Conservation (phyloP, 1,140 invertebrate genomes). For the Trialeurodes vaporariorum region DNA sequence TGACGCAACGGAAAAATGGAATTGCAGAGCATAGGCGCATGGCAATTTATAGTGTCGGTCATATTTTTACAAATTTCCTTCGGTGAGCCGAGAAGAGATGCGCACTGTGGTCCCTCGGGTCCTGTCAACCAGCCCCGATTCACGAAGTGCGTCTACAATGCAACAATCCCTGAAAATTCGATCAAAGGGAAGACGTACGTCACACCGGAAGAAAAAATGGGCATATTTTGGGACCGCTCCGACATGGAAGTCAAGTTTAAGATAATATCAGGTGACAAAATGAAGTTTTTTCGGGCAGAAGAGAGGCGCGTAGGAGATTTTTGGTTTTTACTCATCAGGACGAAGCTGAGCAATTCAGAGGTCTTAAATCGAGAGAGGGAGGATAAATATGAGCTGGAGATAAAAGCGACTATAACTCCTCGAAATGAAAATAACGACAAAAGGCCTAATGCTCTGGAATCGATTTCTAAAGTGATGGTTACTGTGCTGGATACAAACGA, state of each 20-base stretch:
- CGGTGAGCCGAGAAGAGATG: background rate
- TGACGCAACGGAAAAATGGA: background rate
- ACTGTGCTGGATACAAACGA: slow-evolving; percentile 81
- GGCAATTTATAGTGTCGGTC: background rate
- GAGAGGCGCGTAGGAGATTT: slow-evolving; percentile 79
- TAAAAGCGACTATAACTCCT: slow-evolving; percentile 54
- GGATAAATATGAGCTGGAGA: slow-evolving; percentile 65
- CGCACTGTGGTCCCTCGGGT: background rate
- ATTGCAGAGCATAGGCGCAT: background rate
- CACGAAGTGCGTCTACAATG: slow-evolving; percentile 67
- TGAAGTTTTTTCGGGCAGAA: slow-evolving; percentile 88
- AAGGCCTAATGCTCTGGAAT: slow-evolving; percentile 43
- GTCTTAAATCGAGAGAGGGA: slow-evolving; percentile 84
- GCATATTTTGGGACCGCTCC: slow-evolving; percentile 44
- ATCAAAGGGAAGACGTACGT: slow-evolving; percentile 65
- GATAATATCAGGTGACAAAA: slow-evolving; percentile 70
- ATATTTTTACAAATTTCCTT: background rate
- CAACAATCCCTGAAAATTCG: slow-evolving; percentile 82
- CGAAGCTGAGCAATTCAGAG: slow-evolving; percentile 66
- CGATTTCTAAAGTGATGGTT: slow-evolving; percentile 63
- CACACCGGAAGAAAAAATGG: slow-evolving; percentile 51
- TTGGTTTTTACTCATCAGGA: slow-evolving; percentile 79
- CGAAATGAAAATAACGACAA: slow-evolving; percentile 37
- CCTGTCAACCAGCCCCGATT: slow-evolving; percentile 39
- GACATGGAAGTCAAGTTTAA: slow-evolving; percentile 59